phyloP scores from a whole-genome alignment of 35 echinoderm and acorn worm species.

The Eucidaris tribuloides region DNA sequence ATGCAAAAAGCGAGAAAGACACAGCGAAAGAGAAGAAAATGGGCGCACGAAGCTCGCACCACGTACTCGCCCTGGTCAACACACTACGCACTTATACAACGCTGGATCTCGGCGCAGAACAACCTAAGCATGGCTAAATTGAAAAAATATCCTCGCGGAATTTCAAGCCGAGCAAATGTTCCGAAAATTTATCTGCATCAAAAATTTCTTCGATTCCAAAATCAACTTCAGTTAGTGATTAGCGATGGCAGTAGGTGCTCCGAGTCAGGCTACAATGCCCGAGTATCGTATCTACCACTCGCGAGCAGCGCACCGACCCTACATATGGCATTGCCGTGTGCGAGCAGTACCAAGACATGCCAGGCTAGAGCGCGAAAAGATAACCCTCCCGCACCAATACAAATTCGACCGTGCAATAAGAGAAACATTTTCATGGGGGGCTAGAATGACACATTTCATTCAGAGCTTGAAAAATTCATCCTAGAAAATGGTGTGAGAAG shows the following conservation, averaged over 20 bases:
- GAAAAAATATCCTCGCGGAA: slow-evolving; percentile 36
- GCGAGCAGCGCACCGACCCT: slow-evolving; percentile 19
- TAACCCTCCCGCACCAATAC: neutral
- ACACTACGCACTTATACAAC: too few species aligned
- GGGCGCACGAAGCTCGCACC: too few species aligned
- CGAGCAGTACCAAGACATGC: neutral
- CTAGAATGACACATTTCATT: slow-evolving; percentile 31
- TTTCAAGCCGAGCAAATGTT: neutral
- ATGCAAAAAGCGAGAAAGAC: too few species aligned
- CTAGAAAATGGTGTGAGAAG: neutral
- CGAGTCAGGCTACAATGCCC: neutral
- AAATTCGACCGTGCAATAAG: slow-evolving; percentile 20
- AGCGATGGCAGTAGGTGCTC: slow-evolving; percentile 17
- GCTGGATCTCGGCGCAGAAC: too few species aligned
- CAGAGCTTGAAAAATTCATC: neutral
- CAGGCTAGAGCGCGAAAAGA: slow-evolving; percentile 20
- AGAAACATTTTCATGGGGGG: slow-evolving; percentile 12
- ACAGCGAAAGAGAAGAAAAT: too few species aligned
- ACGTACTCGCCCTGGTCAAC: too few species aligned
- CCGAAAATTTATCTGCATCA: neutral
- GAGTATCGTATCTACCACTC: slow-evolving; percentile 14
- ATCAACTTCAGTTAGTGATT: slow-evolving; percentile 12
- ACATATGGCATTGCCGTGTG: slow-evolving; percentile 12
- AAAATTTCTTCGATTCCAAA: neutral
- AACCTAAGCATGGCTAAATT: slow-evolving; percentile 8